Evolutionary conservation across 2,888 invertebrate species (phyloP), one percentile per base, ranked within the genome.

Genomic region (Aporophyla lueneburgensis): DNA sequence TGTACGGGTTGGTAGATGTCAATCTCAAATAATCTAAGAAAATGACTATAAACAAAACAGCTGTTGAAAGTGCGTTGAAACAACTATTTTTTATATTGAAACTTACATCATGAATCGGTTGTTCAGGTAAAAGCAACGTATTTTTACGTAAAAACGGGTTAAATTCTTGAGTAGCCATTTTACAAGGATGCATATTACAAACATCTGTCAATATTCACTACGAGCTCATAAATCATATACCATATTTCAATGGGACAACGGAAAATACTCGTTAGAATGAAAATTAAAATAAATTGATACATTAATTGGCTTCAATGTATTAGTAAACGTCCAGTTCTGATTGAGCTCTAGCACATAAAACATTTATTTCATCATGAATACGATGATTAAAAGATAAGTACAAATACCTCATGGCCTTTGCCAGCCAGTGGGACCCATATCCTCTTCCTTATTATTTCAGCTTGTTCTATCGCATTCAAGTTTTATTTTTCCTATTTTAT

Each of bases 71-170:
- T n/a, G n/a, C n/a, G n/a, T n/a, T n/a, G n/a, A n/a, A n/a, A n/a
- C n/a, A n/a, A n/a, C n/a, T n/a, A n/a, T n/a, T n/a, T n/a, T n/a
- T n/a, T n/a, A n/a, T n/a, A n/a, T n/a, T n/a, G n/a, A n/a, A n/a
- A 90, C 93, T 93, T 85, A 93, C 93, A 82, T 93, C 92, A 70
- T 91, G 88, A 80, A 87, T 87, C 4, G 93, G 93, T 71, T 92
- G 92, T 58, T 90, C 69, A 0, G 92, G 92, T 21, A 92, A 79
- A 58, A 91, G 84, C 16, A 91, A 74, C 5, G 88, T 83, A 67
- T 81, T 90, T 19, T 81, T 74, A 5, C 62, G 70, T 58, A 85
- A 69, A 73, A 78, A 61, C 16, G 63, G 62, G 16, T 81, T 80
- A 59, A 68, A 76, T 69, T 86, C 71, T 61, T 58, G 51, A 16